phyloP scores from a whole-genome alignment of 2,888 invertebrate genomes.

The Watsonalla cultraria region DNA sequence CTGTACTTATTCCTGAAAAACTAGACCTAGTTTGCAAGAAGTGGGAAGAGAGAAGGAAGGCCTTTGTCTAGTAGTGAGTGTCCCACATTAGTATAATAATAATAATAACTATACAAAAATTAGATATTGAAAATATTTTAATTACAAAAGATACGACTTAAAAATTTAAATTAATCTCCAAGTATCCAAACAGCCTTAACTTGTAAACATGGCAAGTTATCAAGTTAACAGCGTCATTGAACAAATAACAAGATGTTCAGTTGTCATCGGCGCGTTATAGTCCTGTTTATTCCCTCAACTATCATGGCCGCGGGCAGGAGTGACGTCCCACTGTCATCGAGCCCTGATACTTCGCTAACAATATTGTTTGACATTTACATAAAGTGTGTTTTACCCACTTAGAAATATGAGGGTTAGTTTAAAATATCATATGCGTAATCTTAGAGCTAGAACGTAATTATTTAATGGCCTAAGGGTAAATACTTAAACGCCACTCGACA shows the following conservation, averaged over 20 bases:
- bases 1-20: too few species aligned
- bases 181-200: not conserved
- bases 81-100: too few species aligned
- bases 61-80: too few species aligned
- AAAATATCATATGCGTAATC: too few species aligned
- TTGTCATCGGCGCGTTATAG: slow-evolving; percentile 17
- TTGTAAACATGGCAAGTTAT: not conserved
- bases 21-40: too few species aligned
- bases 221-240: not conserved
- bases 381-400: slow-evolving; percentile 2
- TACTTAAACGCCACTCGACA: too few species aligned
- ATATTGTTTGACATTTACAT: slow-evolving; percentile 32
- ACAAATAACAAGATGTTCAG: slow-evolving; percentile 8
- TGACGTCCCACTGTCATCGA: slow-evolving; percentile 49
- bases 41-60: too few species aligned
- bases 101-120: too few species aligned
- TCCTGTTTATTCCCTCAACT: slow-evolving; percentile 34
- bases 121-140: too few species aligned
- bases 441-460: too few species aligned
- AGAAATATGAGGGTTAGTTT: not conserved
- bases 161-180: not conserved
- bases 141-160: too few species aligned
- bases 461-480: too few species aligned
- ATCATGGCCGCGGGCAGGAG: slow-evolving; percentile 38
- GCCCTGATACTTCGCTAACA: slow-evolving; percentile 42